Evolutionary conservation across 92 coral and sea anemone genomes (phyloP), one percentile per base, ranked within the genome.

Genomic region (Epizoanthus illoricatus): DNA sequence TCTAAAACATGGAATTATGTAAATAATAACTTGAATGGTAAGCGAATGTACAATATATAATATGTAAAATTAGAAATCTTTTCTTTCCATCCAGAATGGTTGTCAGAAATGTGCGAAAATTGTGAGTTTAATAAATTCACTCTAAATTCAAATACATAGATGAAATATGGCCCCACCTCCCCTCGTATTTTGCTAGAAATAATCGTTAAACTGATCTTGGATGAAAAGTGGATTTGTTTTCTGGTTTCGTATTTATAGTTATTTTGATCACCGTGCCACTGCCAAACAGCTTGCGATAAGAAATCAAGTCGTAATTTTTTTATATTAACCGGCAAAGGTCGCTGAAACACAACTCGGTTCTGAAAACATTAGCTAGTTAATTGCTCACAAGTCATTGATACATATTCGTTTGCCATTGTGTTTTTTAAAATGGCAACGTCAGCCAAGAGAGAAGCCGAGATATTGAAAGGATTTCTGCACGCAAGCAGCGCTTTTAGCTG

Each of bases 1-100:
- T 58, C 82, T 45, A 78, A 43, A 78, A 63, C 45, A 18, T 43
- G 5, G 60, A 78, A 78, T 62, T 78, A 78, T 63, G 82, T 62
- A 78, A 78, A 78, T 78, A 78, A 5, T 8, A 78, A n/a, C 60
- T 78, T 78, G 82, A 78, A 78, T 62, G 49, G 59, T 63, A 62
- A 62, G 71, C 71, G 82, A 60, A 63, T 63, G 71, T 78, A 62
- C 82, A 63, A 78, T 78, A 61, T 66, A 63, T 36, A 78, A 62
- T 78, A 62, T 78, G 82, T 59, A 78, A 78, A 78, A 42, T 75
- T 59, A 15, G 21, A 78, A 52, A 19, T 5, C 12, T 41, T 58
- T 62, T 20, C 70, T 16, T 63, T 18, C 58, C 21, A 36, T 60
- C 28, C 18, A 21, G 55, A 76, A 76, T 19, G 59, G 64, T 60